Percentiles rank a stretch among this genome's conserved stretches.
These are phyloP conservation scores for Drosophila insularis DNA, from an alignment of 1,140 invertebrate species.

Conservation along the genomic window DNA sequence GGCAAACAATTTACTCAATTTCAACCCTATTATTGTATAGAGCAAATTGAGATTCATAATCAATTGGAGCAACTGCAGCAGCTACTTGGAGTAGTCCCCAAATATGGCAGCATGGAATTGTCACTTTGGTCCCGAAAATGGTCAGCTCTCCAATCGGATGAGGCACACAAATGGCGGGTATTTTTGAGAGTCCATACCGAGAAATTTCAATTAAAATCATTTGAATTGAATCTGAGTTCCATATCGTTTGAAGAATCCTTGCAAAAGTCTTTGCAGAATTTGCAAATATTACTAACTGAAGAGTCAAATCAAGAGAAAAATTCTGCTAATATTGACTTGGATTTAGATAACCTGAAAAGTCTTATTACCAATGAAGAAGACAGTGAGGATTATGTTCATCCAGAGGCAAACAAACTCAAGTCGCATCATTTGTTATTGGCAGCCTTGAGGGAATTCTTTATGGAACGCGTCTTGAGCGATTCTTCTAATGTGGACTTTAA, in stretches of 20 bases:
- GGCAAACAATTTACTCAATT: constrained; percentile 71
- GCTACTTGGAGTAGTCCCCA: constrained; percentile 48
- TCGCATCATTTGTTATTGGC: constrained; percentile 36
- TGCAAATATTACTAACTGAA: constrained; percentile 37
- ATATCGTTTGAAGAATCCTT: background rate
- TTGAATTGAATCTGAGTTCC: constrained; percentile 34
- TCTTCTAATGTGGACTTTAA: constrained; percentile 30
- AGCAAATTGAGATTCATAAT: constrained; percentile 50
- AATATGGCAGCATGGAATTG: constrained; percentile 57
- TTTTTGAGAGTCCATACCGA: constrained; percentile 32
- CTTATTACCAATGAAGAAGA: constrained; percentile 10
- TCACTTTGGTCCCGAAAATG: constrained; percentile 45
- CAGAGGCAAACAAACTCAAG: constrained; percentile 12
- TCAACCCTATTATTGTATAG: constrained; percentile 64
- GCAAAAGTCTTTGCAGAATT: constrained; percentile 12
- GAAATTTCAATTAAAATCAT: constrained; percentile 43
- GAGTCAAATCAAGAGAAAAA: background rate
- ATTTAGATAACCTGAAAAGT: constrained; percentile 24
- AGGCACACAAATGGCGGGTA: constrained; percentile 52
- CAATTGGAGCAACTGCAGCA: constrained; percentile 37
- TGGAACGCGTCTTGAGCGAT: constrained; percentile 50
- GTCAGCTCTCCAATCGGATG: constrained; percentile 47
- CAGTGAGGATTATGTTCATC: constrained; percentile 25
- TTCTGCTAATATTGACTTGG: constrained; percentile 18
- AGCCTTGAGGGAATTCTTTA: constrained; percentile 48